Conservation (phyloP, 2,797 vertebrate species). For the Rhinophrynus dorsalis region DNA sequence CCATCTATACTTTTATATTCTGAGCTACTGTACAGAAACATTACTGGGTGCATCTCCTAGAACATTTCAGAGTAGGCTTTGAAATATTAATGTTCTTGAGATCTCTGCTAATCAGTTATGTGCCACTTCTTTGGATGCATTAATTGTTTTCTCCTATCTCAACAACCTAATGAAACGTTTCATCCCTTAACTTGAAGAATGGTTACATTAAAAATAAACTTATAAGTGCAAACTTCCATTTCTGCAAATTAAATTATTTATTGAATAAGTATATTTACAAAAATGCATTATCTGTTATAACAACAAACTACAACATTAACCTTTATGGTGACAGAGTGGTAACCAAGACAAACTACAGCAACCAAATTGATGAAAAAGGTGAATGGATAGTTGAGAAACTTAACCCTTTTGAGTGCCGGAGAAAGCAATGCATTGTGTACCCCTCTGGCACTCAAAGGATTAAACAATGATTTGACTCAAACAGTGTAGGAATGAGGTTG, state of each 20-base stretch:
- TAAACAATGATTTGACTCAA: too few relatives aligned
- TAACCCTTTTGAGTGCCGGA: too few relatives aligned
- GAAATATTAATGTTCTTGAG: constrained; percentile 43
- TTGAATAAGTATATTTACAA: too few relatives aligned
- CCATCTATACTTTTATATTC: constrained; percentile 24
- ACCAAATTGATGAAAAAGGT: too few relatives aligned
- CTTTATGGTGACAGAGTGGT: too few relatives aligned
- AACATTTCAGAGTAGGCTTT: constrained; percentile 29
- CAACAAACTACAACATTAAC: too few relatives aligned
- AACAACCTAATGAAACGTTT: background rate
- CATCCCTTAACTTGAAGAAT: background rate
- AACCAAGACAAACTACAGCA: too few relatives aligned
- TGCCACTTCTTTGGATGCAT: constrained; percentile 20
- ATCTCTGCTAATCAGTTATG: constrained; percentile 30
- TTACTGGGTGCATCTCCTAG: constrained; percentile 11
- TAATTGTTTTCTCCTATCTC: constrained; percentile 6
- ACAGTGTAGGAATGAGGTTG: too few relatives aligned
- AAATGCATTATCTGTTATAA: background rate
- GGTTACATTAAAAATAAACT: too few relatives aligned
- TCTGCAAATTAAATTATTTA: background rate
- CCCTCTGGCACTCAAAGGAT: too few relatives aligned
- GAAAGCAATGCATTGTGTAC: too few relatives aligned
- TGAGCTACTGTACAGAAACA: constrained; percentile 22
- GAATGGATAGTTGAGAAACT: too few relatives aligned
- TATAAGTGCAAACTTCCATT: background rate